Evolutionary conservation across 2,797 vertebrate genomes (phyloP).

Genomic region (Amblyraja radiata): DNA sequence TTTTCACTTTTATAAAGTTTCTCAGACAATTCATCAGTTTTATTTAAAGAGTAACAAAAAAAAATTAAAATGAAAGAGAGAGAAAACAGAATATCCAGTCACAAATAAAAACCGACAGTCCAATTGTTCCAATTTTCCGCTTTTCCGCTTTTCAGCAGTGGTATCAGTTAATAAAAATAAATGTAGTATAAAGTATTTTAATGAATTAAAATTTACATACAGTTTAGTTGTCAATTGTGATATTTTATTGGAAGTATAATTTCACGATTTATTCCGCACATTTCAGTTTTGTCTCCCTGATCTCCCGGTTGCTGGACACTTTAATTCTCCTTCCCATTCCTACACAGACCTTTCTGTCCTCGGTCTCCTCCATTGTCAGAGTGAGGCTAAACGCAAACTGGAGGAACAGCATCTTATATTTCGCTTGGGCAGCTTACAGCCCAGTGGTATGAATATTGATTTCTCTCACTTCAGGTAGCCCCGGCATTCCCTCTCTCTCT

Average conservation of each 20-base stretch:
- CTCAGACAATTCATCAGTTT: background rate
- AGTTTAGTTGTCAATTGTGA: background rate
- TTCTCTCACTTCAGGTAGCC: too few relatives aligned
- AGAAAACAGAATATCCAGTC: background rate
- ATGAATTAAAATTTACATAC: background rate
- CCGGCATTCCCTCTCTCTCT: too few relatives aligned
- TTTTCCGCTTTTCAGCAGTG: background rate
- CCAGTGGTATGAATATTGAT: too few relatives aligned
- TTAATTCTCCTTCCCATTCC: too few relatives aligned
- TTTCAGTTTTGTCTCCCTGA: background rate
- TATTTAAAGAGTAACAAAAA: background rate
- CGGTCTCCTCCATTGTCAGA: too few relatives aligned
- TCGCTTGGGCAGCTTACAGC: too few relatives aligned
- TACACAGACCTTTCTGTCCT: too few relatives aligned
- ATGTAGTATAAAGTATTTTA: background rate
- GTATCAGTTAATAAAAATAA: background rate
- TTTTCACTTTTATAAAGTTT: conserved; percentile 8
- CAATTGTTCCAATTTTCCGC: background rate
- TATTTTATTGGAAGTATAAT: background rate
- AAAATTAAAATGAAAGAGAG: too few relatives aligned
- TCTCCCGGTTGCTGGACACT: too few relatives aligned
- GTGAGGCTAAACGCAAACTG: too few relatives aligned
- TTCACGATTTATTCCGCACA: background rate
- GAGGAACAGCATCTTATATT: too few relatives aligned
- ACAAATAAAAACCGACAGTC: background rate